Evolutionary conservation across 2,113 vertebrate species (phyloP), one percentile per base, ranked within the genome.

Genomic region (Todiramphus chloris): DNA sequence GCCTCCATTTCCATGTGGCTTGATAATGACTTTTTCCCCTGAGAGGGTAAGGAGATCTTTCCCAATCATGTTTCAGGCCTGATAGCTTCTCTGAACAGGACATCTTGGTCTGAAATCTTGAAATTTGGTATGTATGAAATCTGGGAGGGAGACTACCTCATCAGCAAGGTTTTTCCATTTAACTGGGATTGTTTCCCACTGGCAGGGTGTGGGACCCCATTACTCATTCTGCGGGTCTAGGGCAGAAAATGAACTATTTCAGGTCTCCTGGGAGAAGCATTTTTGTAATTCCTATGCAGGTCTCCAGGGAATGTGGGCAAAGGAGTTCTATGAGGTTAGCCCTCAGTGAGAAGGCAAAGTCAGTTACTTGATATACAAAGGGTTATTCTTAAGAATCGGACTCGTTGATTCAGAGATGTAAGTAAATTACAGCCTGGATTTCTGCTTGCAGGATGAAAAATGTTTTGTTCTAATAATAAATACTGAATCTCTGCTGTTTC

Each of bases 391-490:
- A 55, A 86, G 69, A 55, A 55, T 87, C 3, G 1, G 76, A 85
- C 83, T 89, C 70, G 60, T 91, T 93, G 92, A 76, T 91, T 82
- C 74, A 63, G 74, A 79, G 77, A 50, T 59, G 46, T 31, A 39
- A 0, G 1, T 89, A 72, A 95, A 78, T 95, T 90, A 68, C 37
- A 92, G 74, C 56, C 69, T 82, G 81, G 53, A 70, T 94, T 92
- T 91, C 80, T 30, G 2, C 70, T 95, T 4, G 1, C 89, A 84
- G 74, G 68, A 41, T 91, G 77, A 82, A 79, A 93, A 93, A 89
- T 53, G 44, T 48, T 93, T 94, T 95, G 51, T 94, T 87, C 83
- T 94, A 92, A 94, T 93, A 94, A 95, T 89, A 95, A 94, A 83
- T 90, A 69, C 83, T 62, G 80, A 76, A 66, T 76, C 53, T 93